Base-by-base conservation (phyloP, 30 jellyfish, hydroid and myxozoan genomes). In the Rhopilema esculentum region DNA sequence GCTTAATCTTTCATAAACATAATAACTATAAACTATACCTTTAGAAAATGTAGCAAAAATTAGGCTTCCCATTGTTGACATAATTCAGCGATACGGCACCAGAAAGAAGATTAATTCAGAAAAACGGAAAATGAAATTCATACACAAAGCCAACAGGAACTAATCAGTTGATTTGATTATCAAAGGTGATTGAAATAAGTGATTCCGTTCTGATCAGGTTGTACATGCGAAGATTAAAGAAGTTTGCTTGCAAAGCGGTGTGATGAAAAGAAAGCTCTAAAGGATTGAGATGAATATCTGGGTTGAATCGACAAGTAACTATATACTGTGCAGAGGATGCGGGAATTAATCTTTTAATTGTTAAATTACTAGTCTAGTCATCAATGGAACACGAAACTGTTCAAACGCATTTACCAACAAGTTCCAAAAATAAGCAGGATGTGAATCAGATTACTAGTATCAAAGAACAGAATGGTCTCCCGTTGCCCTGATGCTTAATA, bases 341-440 rank as follows among this genome's bases (percentile, higher is more conserved):
- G 21, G 32, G 0, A 12, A 66, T 16, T 66, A 66, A 66, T 66
- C 76, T 66, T 66, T 66, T 66, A 29, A 66, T 66, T 7, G 32
- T 19, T 18, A 22, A 29, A 66, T 66, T 66, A 17, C 76, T 16
- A 66, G 76, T 66, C 76, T 66, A 18, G 76, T n/a, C 76, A 22
- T 22, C 7, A 22, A 66, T 16, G 29, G 12, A 27, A 15, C 32
- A 27, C 29, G 48, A 29, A 66, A 66, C 76, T 16, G 29, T n/a
- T 66, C 21, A 66, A 66, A 28, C 76, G 19, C 21, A 7, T 66
- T 66, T 66, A 66, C 76, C 29, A 28, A 27, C 49, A 22, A 29
- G 25, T 27, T 66, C 76, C 48, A 7, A 22, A 66, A 66, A 27
- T 4, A 18, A 21, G 32, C 76, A 29, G 76, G 32, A 66, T 22